Conservation (phyloP, 2,797 vertebrate species). For the Acropternis orthonyx region DNA sequence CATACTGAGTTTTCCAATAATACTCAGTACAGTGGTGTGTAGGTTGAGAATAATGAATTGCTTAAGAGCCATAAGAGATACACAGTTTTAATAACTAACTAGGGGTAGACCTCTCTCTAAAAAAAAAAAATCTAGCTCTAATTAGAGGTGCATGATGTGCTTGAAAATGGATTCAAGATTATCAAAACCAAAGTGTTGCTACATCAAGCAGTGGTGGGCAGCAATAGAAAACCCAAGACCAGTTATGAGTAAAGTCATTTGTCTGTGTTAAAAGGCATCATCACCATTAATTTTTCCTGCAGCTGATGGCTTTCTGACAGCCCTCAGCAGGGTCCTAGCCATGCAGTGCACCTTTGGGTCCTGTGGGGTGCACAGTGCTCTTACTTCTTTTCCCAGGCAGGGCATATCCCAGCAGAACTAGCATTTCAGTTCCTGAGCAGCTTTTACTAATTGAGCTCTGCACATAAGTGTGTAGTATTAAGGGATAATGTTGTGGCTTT, state of each 20-base stretch:
- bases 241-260: neutral
- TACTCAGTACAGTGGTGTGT: neutral
- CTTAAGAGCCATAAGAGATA: neutral
- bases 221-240: neutral
- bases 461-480: neutral
- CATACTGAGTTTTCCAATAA: rapidly evolving
- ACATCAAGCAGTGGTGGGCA: neutral
- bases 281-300: neutral
- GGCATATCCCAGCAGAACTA: neutral
- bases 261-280: neutral
- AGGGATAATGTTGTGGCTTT: constrained; percentile 32
- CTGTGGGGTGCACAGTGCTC: neutral
- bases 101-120: neutral
- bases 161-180: neutral
- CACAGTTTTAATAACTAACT: neutral
- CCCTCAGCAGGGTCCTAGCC: neutral
- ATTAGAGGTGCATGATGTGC: neutral
- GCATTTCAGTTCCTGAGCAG: neutral
- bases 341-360: neutral
- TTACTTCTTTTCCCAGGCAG: neutral
- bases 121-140: neutral
- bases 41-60: neutral
- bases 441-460: constrained; percentile 7
- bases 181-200: neutral
- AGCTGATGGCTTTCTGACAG: neutral